phyloP scores from a whole-genome alignment of 2,113 vertebrate genomes.

The Psilopsiagon aurifrons region DNA sequence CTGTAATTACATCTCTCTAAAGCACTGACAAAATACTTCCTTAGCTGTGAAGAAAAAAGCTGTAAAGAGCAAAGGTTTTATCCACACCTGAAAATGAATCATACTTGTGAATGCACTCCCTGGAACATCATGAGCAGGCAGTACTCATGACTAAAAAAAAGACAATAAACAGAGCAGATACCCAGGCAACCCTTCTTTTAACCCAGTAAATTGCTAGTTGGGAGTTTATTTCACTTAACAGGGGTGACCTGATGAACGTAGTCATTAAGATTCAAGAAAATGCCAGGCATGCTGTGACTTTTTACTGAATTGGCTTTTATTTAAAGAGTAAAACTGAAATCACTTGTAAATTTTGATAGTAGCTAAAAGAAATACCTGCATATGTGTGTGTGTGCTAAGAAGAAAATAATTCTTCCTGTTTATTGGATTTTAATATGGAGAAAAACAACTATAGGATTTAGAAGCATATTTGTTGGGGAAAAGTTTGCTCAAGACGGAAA shows the following conservation, averaged over 20 bases:
- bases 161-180: background rate
- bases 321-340: slow-evolving; percentile 33
- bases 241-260: background rate
- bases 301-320: background rate
- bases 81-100: slow-evolving; percentile 7
- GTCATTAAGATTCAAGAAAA: background rate
- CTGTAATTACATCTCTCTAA: slow-evolving; percentile 18
- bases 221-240: background rate
- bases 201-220: slow-evolving; percentile 23
- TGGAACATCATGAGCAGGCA: background rate
- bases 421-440: background rate
- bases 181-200: background rate
- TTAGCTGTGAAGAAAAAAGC: background rate
- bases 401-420: background rate
- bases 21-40: slow-evolving; percentile 23
- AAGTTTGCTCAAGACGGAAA: slow-evolving; percentile 52
- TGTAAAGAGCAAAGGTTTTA: background rate
- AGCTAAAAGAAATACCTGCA: slow-evolving; percentile 13
- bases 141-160: background rate
- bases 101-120: background rate
- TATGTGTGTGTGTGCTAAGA: background rate
- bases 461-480: slow-evolving; percentile 35
- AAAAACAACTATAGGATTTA: slow-evolving; percentile 23
- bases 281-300: background rate
- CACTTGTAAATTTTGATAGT: background rate